These are phyloP conservation scores for Diachrysia chrysitis DNA, from an alignment of 2,888 invertebrate species.

Conservation along the genomic window DNA sequence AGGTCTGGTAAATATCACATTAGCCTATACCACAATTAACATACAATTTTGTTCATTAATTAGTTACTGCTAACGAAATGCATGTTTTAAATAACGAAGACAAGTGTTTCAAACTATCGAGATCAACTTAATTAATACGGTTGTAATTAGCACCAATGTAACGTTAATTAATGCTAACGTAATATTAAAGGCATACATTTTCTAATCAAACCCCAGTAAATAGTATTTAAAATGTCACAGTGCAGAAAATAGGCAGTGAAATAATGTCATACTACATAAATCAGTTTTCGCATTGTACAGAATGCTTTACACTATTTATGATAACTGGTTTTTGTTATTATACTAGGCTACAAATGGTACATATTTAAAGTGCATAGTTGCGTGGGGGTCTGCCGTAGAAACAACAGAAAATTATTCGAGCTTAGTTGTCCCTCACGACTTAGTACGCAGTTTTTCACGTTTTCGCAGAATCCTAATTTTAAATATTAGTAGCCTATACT, in stretches of 20 bases:
- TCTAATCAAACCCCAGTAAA: background rate
- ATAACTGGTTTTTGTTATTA: slow-evolving; percentile 9
- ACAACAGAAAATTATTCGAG: background rate
- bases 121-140: slow-evolving; percentile 62
- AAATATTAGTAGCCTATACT: too few species aligned
- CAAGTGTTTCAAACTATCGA: slow-evolving; percentile 61
- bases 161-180: slow-evolving; percentile 19
- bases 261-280: slow-evolving; percentile 3
- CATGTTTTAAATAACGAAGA: slow-evolving; percentile 53
- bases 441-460: too few species aligned
- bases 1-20: slow-evolving; percentile 65
- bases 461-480: too few species aligned
- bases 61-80: slow-evolving; percentile 64
- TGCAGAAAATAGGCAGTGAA: slow-evolving; percentile 21
- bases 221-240: too few species aligned
- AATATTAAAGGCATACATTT: slow-evolving; percentile 21
- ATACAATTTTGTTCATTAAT: slow-evolving; percentile 66
- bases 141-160: slow-evolving; percentile 61
- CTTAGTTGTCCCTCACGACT: too few species aligned
- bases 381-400: background rate
- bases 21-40: slow-evolving; percentile 64
- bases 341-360: background rate
- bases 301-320: slow-evolving; percentile 41
- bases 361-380: background rate
- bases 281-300: slow-evolving; percentile 20